Evolutionary conservation across 2,888 invertebrate species (phyloP), one percentile per base, ranked within the genome.

Genomic region (Machimus rusticus): DNA sequence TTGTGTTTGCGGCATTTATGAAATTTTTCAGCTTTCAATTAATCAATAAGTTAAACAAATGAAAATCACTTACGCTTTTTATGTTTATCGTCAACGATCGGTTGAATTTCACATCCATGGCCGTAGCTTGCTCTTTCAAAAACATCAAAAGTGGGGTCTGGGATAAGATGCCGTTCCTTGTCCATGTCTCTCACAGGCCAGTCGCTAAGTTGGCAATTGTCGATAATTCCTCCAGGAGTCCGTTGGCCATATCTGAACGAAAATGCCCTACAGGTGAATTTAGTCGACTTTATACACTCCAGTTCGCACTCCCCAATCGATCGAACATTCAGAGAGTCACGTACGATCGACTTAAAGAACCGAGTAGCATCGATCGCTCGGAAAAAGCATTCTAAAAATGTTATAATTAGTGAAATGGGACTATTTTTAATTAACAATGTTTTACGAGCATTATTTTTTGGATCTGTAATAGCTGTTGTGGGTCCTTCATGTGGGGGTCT

Each of bases 101-200:
- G 93, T 87, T 95, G 95, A 0, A 96, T 95, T 91, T 97, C 97
- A 90, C 97, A 97, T 0, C 97, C 97, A 86, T 96, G 94, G 0
- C 97, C 97, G 90, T 95, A 97, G 91, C 96, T 97, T 0, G 96
- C 97, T 74, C 97, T 93, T 88, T 97, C 95, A 89, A 97, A 97
- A 34, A 97, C 92, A 91, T 97, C 97, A 87, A 96, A 96, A 0
- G 95, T 95, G 0, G 94, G 92, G 89, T 95, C 95, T 5, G 94
- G 93, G 74, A 95, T 93, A 34, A 95, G 93, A 91, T 95, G 94
- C 1, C 92, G 91, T 57, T 92, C 92, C 74, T 94, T 94, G 90
- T 95, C 94, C 87, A 97, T 94, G 76, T 96, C 96, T 28, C 94
- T 93, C 5, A 94, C 94, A 0, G 95, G 95, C 93, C 96, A 95